Percentiles rank a stretch among this genome's conserved stretches.
Evolutionary conservation across 2,113 vertebrate genomes (phyloP).

Genomic region (Scopus umbretta): DNA sequence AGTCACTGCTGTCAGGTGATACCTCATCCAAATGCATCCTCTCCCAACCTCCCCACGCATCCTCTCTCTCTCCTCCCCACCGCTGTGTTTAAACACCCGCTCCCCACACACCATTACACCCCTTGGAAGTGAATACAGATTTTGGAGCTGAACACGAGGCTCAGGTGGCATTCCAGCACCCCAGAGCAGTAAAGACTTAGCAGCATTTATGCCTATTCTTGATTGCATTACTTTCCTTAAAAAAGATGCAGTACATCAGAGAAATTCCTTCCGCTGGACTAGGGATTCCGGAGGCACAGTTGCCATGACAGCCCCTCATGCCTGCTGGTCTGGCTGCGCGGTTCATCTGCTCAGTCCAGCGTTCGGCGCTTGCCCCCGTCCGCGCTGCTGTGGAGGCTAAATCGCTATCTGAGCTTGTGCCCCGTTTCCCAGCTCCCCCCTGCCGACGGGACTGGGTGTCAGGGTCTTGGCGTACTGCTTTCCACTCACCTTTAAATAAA

Average conservation of each 20-base stretch:
- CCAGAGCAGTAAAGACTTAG: not conserved
- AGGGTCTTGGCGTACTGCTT: not conserved
- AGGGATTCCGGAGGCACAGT: not conserved
- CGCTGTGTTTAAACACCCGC: not conserved
- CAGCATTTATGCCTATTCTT: not conserved
- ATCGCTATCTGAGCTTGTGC: not conserved
- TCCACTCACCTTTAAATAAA: not conserved
- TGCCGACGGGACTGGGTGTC: fast-evolving
- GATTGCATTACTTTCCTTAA: not conserved
- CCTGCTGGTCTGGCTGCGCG: not conserved
- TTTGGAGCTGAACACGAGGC: not conserved
- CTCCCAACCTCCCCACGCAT: not conserved
- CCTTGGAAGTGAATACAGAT: fast-evolving
- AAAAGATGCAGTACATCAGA: not conserved
- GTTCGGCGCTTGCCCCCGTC: not conserved
- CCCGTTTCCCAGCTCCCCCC: not conserved
- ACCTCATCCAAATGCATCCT: not conserved
- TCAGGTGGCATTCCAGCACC: not conserved
- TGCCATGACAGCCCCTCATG: slow-evolving; percentile 23
- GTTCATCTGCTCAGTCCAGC: not conserved
- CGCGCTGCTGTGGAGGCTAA: fast-evolving
- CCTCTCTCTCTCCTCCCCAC: not conserved
- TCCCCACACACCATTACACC: not conserved
- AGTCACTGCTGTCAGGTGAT: not conserved
- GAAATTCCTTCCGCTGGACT: not conserved